Percentiles rank a stretch among this genome's conserved stretches.
These are phyloP conservation scores for Microtus montanus DNA, from an alignment of 2,113 vertebrate species.

Conservation along the genomic window DNA sequence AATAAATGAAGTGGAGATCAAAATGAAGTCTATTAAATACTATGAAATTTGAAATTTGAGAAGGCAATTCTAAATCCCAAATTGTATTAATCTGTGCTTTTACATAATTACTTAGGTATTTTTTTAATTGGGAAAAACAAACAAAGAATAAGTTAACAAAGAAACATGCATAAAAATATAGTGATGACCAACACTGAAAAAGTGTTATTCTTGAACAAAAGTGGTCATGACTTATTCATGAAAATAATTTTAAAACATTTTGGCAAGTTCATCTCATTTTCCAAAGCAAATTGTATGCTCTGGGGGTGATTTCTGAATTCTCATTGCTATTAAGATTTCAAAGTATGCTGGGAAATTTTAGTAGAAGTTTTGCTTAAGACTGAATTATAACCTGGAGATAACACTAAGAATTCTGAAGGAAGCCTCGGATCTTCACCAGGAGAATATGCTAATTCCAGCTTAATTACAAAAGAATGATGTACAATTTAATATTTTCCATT, in stretches of 20 bases:
- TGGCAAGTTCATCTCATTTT: background rate
- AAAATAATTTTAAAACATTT: constrained; percentile 33
- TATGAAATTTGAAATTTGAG: background rate
- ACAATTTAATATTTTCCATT: background rate
- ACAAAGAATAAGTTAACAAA: background rate
- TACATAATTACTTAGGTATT: background rate
- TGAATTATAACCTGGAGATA: background rate
- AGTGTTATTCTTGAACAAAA: background rate
- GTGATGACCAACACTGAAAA: background rate
- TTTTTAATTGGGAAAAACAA: background rate
- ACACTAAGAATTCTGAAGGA: constrained; percentile 8
- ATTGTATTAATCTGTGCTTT: background rate
- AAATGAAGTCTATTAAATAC: background rate
- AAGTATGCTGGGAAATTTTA: constrained; percentile 46
- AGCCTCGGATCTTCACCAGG: background rate
- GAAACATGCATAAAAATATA: background rate
- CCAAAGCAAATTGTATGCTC: constrained; percentile 53
- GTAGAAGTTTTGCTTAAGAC: background rate
- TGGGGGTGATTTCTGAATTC: constrained; percentile 58
- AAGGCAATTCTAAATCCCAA: background rate
- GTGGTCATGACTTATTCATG: background rate
- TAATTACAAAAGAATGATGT: background rate
- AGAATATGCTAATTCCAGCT: background rate
- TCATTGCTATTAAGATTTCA: constrained; percentile 61
- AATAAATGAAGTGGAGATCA: background rate